These are phyloP conservation scores for Leptopilina boulardi DNA, from an alignment of 1,140 invertebrate species.

Conservation along the genomic window DNA sequence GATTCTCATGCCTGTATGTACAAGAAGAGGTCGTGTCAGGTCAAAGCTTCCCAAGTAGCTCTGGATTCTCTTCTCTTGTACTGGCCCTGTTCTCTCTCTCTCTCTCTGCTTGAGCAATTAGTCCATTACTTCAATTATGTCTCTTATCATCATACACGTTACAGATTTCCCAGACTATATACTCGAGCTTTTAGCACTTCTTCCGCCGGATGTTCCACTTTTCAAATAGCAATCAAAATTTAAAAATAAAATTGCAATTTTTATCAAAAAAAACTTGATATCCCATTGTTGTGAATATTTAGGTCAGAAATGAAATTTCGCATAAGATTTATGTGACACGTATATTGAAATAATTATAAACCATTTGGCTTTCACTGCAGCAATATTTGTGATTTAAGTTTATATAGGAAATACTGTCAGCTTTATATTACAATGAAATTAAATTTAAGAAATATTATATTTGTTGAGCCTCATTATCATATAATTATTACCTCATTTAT, in stretches of 20 bases:
- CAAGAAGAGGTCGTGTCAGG: conserved; percentile 57
- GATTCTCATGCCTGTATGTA: conserved; percentile 68
- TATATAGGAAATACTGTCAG: background rate
- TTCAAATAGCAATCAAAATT: background rate
- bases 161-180: conserved; percentile 13
- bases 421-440: background rate
- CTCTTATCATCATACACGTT: conserved; percentile 56
- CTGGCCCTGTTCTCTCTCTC: background rate
- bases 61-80: conserved; percentile 38
- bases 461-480: no score
- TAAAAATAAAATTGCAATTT: background rate
- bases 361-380: conserved; percentile 1
- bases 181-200: background rate
- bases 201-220: conserved; percentile 27
- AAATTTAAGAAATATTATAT: background rate
- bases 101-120: conserved; percentile 65
- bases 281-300: background rate
- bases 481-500: no score
- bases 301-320: conserved; percentile 11
- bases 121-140: conserved; percentile 70
- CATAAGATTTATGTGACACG: conserved; percentile 1
- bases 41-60: conserved; percentile 64
- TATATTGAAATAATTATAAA: background rate
- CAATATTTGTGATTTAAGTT: background rate
- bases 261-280: background rate